Evolutionary conservation across 2,888 invertebrate genomes (phyloP), one percentile per base, ranked within the genome.

Genomic region (Stomorhina lunata): DNA sequence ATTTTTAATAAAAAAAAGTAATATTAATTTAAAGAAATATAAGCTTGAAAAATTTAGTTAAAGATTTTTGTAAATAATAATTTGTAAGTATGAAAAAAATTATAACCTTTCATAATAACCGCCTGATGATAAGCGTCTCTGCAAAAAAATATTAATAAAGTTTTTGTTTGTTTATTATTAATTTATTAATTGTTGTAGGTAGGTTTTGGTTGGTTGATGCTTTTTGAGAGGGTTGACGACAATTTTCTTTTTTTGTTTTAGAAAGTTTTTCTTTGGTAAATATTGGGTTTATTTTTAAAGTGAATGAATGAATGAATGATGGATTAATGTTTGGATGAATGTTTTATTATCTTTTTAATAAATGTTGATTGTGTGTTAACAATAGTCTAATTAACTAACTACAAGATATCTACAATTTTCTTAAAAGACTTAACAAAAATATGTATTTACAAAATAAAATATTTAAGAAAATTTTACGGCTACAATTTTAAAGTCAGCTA

Each of bases 31-130:
- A 27, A 45, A 63, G 12, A 25, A 57, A n/a, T n/a, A n/a, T n/a
- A 77, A 76, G 65, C 63, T 59, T 79, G 22, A 22, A 66, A 69
- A 66, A 77, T 69, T 75, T 71, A 40, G 63, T 73, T 65, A 59
- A 63, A 73, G 22, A 63, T 72, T 59, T 69, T 78, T 27, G 45
- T 79, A 83, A 83, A 81, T 73, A 80, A 80, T 45, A 68, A 77
- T 75, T 61, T 81, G 57, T 82, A 86, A 86, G 82, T 86, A 88
- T 88, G 87, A 89, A 90, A 89, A 87, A 90, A 90, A 90, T 88
- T 86, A 89, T 90, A 90, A 90, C 90, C 90, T 90, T 90, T 90
- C 90, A 90, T 90, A 90, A 90, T 90, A 90, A 90, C 90, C 90
- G 90, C 90, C 90, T 89, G 90, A 89, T 90, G 90, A 89, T 90